Evolutionary conservation across 2,113 vertebrate species (phyloP), one percentile per base, ranked within the genome.

Genomic region (Thunnus thynnus): DNA sequence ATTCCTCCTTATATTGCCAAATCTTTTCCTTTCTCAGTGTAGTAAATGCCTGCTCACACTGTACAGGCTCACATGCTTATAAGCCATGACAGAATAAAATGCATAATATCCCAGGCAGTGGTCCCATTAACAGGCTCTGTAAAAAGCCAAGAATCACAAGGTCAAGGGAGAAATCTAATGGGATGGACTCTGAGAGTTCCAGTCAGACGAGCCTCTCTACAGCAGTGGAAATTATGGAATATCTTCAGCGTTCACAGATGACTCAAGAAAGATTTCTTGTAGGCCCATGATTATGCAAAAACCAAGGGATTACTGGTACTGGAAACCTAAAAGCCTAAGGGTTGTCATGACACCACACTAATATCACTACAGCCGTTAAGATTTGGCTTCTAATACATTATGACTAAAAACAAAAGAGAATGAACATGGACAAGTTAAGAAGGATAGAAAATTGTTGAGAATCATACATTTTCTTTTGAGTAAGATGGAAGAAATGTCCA

Each of bases 221-320:
- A 74, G 61, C 44, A 32, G 55, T 32, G 55, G 44, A 54, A 76
- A 78, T 83, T 60, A 74, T 87, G 10, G 48, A 72, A 68, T 57
- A 13, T 64, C 16, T 48, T 80, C 54, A 71, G 52, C 48, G 36
- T 71, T 86, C 52, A 69, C 11, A 86, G 66, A 82, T 78, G 55
- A 84, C 60, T 82, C 46, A 54, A 76, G 63, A 20, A 46, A 72
- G 46, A 55, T 66, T 73, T 60, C 56, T 65, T 76, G 54, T 62
- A 30, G 61, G 78, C 22, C 55, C n/a, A 1, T 69, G 62, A 84
- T 85, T 86, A 84, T 80, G 83, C 66, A 86, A 82, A 91, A 64
- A 62, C 52, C 41, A 5, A 20, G 65, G 77, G 75, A 82, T 89
- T 87, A 86, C 71, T 36, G 73, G 25, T 66, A 61, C 71, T 76